Evolutionary conservation across 1,140 invertebrate species (phyloP), one percentile per base, ranked within the genome.

Genomic region (Aphis gossypii): DNA sequence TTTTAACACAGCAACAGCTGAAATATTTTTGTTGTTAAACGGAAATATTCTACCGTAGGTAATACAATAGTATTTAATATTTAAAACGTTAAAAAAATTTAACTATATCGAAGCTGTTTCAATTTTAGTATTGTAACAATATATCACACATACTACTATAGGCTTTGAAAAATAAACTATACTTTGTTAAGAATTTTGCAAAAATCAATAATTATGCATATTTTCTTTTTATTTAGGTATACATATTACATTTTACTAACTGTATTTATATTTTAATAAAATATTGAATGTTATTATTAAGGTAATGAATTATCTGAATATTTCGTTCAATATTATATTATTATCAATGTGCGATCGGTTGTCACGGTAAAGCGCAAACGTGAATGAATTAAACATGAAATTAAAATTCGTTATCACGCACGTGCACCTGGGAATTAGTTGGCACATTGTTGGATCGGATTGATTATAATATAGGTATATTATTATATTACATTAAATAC

Each of bases 331-430:
- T 56, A 60, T 76, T n/a, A n/a, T 76, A 14, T 30, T 68, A 14
- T 76, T 35, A 76, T 35, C 35, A 90, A 90, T 11, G 51, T 25
- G 51, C 25, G 51, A 6, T 60, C 35, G 54, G 56, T n/a, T 90
- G 88, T 90, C 54, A 60, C 88, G 51, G 18, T 56, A 41, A 44
- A 60, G 25, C 0, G 30, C 18, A 46, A 48, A 90, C 51, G 21
- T 21, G 60, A 30, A 90, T 60, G 54, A 90, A 90, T 90, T 90
- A 90, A 90, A 90, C 88, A 90, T 60, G 11, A 56, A 23, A 41
- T 90, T 56, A 38, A 30, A 60, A 60, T 90, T 90, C 51, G 38
- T 8, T 90, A 41, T 60, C 51, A 25, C 38, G 38, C 11, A 38
- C 35, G 14, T 25, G 23, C 88, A 90, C 51, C 88, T 90, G 88